These are phyloP conservation scores for Nemoura dubitans DNA, from an alignment of 2,888 invertebrate genomes.

Conservation along the genomic window DNA sequence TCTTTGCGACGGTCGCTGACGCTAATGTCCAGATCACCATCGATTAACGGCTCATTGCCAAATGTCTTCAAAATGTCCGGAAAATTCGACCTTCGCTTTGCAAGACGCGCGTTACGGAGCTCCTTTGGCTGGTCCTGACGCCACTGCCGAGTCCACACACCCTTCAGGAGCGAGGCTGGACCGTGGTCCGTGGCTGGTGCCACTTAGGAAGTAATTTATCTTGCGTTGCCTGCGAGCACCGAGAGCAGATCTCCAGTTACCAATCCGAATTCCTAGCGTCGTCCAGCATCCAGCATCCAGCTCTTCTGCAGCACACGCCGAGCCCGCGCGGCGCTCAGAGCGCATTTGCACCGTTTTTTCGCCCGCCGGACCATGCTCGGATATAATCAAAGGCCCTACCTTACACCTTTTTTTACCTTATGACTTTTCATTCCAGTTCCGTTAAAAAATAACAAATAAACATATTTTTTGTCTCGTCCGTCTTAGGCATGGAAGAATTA, in stretches of 20 bases:
- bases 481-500: too few species aligned
- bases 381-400: neutral
- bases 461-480: neutral
- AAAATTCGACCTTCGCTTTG: too few species aligned
- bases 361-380: neutral
- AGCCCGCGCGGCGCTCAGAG: neutral
- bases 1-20: too few species aligned
- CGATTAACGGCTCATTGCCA: too few species aligned
- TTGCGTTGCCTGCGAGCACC: neutral
- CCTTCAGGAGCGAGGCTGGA: neutral
- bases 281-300: too few species aligned
- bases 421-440: neutral
- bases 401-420: neutral
- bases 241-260: neutral
- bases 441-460: neutral
- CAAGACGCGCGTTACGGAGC: too few species aligned
- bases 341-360: neutral
- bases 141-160: neutral
- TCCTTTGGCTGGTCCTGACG: neutral
- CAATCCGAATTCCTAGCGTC: neutral
- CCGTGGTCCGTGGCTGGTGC: neutral
- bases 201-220: constrained; percentile 12
- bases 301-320: neutral
- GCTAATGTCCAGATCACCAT: too few species aligned
- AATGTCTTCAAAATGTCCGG: too few species aligned